phyloP scores from a whole-genome alignment of 92 coral and sea anemone species.

The Montipora capitata region DNA sequence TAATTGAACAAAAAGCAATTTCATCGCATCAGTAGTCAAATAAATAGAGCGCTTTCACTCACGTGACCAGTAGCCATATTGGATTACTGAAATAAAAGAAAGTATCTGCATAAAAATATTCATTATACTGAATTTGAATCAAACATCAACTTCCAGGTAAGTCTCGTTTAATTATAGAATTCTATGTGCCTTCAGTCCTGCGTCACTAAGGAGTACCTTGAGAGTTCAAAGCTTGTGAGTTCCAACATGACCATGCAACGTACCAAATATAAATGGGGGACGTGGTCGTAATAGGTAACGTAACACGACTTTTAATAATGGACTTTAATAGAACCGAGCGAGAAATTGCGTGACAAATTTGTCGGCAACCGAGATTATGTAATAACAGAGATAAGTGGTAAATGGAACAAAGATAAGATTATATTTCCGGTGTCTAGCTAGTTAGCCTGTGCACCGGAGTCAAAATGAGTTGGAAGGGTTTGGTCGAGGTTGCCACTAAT shows the following conservation, averaged over 20 bases:
- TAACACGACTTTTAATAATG: constrained; percentile 7
- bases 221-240: constrained; percentile 19
- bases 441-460: constrained; percentile 25
- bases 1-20: too few species aligned
- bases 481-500: constrained; percentile 57
- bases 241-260: constrained; percentile 23
- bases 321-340: constrained; percentile 30
- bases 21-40: too few species aligned
- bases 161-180: too few species aligned
- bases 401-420: constrained; percentile 18
- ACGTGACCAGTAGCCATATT: too few species aligned
- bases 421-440: constrained; percentile 7
- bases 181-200: too few species aligned
- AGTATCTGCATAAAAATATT: too few species aligned
- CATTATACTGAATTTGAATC: too few species aligned
- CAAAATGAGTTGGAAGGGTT: constrained; percentile 44
- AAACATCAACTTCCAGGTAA: too few species aligned
- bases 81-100: too few species aligned
- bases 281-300: constrained; percentile 13
- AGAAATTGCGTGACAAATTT: constrained; percentile 27
- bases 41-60: too few species aligned
- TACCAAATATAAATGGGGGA: not conserved
- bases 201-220: not conserved
- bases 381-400: constrained; percentile 4
- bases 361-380: constrained; percentile 19